A percentile compares a stretch with the other conserved stretches of the same genome.
Conservation (phyloP, 2,113 vertebrate genomes). For the Pituophis catenifer region DNA sequence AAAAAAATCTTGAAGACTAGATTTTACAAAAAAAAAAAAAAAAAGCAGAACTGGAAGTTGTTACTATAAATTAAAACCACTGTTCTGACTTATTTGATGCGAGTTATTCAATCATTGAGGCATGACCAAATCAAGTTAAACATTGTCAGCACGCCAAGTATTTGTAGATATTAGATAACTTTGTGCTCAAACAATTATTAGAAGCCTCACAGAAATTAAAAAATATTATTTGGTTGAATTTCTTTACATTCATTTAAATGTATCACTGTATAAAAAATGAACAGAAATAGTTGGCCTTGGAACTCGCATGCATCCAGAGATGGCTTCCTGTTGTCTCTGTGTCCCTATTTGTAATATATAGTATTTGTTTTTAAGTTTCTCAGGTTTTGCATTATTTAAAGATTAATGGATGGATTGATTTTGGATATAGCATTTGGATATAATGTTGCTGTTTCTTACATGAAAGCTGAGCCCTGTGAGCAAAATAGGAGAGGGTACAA, state of each 20-base stretch:
- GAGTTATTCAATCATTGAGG: slow-evolving; percentile 44
- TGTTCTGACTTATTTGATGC: slow-evolving; percentile 52
- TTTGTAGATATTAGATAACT: slow-evolving; percentile 57
- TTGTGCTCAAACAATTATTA: slow-evolving; percentile 53
- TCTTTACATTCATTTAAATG: slow-evolving; percentile 33
- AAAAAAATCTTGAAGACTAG: slow-evolving; percentile 47
- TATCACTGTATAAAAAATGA: slow-evolving; percentile 21
- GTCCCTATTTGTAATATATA: slow-evolving; percentile 13
- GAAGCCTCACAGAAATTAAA: slow-evolving; percentile 62
- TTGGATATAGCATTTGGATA: neutral
- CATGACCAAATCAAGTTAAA: slow-evolving; percentile 63
- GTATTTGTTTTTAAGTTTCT: slow-evolving; percentile 16
- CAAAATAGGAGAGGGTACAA: neutral
- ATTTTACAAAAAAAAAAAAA: slow-evolving; percentile 27
- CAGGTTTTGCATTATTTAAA: neutral
- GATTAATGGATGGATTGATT: neutral
- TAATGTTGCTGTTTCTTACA: neutral
- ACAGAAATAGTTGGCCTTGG: slow-evolving; percentile 50
- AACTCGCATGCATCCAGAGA: slow-evolving; percentile 37
- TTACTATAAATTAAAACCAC: slow-evolving; percentile 24
- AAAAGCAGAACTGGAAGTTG: slow-evolving; percentile 38
- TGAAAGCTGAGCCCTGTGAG: neutral
- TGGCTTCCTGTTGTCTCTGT: slow-evolving; percentile 41
- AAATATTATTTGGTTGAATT: slow-evolving; percentile 59
- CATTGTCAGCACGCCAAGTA: slow-evolving; percentile 51